A percentile compares a stretch with the other conserved stretches of the same genome.
Evolutionary conservation across 2,888 invertebrate genomes (phyloP).

Genomic region (Eumerus sabulonum): DNA sequence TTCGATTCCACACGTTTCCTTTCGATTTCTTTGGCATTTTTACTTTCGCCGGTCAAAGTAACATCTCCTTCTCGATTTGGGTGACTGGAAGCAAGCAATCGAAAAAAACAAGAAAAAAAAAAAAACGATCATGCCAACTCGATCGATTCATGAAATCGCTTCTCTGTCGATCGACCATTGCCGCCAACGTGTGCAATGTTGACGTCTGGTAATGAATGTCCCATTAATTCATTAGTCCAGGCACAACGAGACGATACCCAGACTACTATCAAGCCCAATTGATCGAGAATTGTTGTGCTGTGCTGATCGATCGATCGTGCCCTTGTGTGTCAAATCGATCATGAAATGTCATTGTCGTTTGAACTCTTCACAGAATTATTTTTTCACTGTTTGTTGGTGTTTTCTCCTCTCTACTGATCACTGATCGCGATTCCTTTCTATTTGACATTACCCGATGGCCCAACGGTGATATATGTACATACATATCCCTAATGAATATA

Average conservation of each 20-base stretch:
- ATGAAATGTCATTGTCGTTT: conserved; percentile 77
- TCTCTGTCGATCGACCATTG: conserved; percentile 18
- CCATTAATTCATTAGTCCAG: conserved; percentile 55
- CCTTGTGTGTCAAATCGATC: conserved; percentile 78
- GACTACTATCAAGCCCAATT: conserved; percentile 45
- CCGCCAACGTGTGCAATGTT: conserved; percentile 23
- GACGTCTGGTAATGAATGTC: conserved; percentile 45
- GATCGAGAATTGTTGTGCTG: conserved; percentile 51
- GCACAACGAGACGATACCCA: conserved; percentile 1
- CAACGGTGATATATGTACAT: conserved; percentile 41
- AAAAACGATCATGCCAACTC: conserved; percentile 49
- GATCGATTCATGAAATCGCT: conserved; percentile 44
- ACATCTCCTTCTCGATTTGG: conserved; percentile 8
- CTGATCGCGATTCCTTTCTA: conserved; percentile 27
- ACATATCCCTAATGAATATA: conserved; percentile 60
- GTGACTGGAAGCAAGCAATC: too few relatives aligned
- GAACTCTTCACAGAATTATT: conserved; percentile 44
- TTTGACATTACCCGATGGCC: conserved; percentile 56
- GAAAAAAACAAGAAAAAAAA: too few relatives aligned
- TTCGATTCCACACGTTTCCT: conserved; percentile 43
- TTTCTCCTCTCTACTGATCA: conserved; percentile 13
- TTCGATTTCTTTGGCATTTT: conserved; percentile 47
- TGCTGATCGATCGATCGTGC: conserved; percentile 72
- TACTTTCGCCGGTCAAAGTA: conserved; percentile 30
- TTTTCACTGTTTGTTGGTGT: conserved; percentile 5